These are phyloP conservation scores for Gallinago media DNA, from an alignment of 2,113 vertebrate genomes.

Conservation along the genomic window DNA sequence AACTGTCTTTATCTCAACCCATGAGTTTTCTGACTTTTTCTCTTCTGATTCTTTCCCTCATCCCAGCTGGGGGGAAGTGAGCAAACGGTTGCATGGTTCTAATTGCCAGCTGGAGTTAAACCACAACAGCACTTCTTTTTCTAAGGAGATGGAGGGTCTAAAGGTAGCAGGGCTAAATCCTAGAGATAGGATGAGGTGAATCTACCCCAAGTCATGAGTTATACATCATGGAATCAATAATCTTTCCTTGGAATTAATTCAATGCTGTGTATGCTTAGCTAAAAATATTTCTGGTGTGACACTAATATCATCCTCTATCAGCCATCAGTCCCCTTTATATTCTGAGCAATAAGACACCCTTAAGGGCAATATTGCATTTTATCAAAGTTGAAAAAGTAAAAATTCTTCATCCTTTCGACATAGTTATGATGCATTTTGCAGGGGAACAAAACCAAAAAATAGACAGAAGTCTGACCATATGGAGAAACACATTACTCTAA, in stretches of 20 bases:
- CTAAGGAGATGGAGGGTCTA: neutral
- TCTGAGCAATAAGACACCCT: neutral
- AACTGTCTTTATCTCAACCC: neutral
- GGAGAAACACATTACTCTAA: too few relatives aligned
- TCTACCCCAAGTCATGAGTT: neutral
- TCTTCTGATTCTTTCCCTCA: neutral
- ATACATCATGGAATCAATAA: accelerated
- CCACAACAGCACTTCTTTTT: neutral
- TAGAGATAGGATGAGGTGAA: neutral
- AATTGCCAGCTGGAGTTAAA: neutral
- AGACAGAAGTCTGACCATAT: neutral
- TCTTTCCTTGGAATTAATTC: neutral
- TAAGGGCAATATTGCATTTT: neutral
- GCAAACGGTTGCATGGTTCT: neutral
- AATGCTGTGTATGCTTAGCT: neutral
- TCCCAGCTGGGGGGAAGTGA: neutral
- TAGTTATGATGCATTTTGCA: neutral
- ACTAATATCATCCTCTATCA: neutral
- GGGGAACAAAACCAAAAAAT: neutral
- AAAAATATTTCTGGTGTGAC: neutral
- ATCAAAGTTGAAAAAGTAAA: neutral
- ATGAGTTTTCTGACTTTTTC: neutral
- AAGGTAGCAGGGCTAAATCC: neutral
- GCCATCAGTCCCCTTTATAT: neutral
- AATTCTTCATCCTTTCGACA: neutral